Conservation (phyloP, 2,113 vertebrate genomes). For the Cisticola juncidis region DNA sequence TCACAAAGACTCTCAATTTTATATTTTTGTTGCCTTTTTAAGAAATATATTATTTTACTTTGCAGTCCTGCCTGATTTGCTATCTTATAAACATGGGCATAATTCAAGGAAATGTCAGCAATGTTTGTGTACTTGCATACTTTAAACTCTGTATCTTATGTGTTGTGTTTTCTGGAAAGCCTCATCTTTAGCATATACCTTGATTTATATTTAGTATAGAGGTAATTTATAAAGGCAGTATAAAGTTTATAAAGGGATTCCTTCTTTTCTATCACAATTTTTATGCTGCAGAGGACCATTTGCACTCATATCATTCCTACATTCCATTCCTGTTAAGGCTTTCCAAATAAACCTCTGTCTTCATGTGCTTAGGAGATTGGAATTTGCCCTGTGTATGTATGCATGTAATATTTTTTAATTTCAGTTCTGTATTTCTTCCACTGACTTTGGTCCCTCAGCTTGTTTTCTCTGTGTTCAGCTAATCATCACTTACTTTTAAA, state of each 20-base stretch:
- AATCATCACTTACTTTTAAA: not conserved
- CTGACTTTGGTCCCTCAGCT: not conserved
- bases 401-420: not conserved
- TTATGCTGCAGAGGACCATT: not conserved
- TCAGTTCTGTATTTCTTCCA: not conserved
- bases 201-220: not conserved
- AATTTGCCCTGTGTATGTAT: not conserved
- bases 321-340: not conserved
- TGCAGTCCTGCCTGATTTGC: not conserved
- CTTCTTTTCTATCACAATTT: not conserved
- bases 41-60: not conserved
- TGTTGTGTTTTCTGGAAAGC: not conserved
- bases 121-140: not conserved
- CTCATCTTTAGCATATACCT: not conserved
- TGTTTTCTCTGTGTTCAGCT: not conserved
- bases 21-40: not conserved
- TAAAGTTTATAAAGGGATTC: not conserved
- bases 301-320: not conserved
- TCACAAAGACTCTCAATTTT: not conserved
- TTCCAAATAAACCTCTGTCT: not conserved
- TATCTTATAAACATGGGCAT: not conserved
- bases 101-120: not conserved
- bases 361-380: rapidly evolving
- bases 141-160: not conserved
- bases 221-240: not conserved